These are phyloP conservation scores for Hermodice carunculata DNA, from an alignment of 2,888 invertebrate genomes.

Conservation along the genomic window DNA sequence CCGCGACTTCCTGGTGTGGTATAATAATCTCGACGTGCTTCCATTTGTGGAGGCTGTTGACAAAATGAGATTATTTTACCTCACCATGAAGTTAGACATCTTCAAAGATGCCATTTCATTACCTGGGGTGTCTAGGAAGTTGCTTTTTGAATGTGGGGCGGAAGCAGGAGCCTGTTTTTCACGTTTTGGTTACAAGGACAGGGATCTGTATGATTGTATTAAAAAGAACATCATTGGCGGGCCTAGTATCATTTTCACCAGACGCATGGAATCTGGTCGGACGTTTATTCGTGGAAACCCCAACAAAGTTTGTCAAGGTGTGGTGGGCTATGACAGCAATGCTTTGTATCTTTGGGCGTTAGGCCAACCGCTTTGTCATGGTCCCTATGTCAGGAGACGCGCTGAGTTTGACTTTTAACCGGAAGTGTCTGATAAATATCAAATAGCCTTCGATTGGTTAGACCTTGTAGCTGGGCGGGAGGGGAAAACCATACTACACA, in stretches of 20 bases:
- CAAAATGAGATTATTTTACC: not conserved
- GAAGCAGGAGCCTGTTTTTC: not conserved
- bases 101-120: constrained; percentile 9
- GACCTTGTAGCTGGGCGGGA: not conserved
- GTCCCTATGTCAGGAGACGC: not conserved
- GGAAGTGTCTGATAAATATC: not conserved
- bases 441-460: not conserved
- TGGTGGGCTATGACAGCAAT: not conserved
- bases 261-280: no score
- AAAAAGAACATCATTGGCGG: no score
- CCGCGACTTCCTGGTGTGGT: not conserved
- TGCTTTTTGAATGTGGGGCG: constrained; percentile 1
- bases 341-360: not conserved
- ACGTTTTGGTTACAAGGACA: not conserved
- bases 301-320: not conserved
- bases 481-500: not conserved
- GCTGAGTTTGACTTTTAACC: not conserved
- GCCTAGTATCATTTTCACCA: no score
- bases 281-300: not conserved
- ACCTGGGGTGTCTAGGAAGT: not conserved
- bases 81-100: not conserved
- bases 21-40: constrained; percentile 1
- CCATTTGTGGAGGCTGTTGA: constrained; percentile 6
- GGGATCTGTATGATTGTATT: not conserved
- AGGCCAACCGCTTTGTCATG: no score